Percentiles rank a stretch among this genome's conserved stretches.
phyloP scores from a whole-genome alignment of 2,888 invertebrate genomes.

The Phymatocera aterrima region DNA sequence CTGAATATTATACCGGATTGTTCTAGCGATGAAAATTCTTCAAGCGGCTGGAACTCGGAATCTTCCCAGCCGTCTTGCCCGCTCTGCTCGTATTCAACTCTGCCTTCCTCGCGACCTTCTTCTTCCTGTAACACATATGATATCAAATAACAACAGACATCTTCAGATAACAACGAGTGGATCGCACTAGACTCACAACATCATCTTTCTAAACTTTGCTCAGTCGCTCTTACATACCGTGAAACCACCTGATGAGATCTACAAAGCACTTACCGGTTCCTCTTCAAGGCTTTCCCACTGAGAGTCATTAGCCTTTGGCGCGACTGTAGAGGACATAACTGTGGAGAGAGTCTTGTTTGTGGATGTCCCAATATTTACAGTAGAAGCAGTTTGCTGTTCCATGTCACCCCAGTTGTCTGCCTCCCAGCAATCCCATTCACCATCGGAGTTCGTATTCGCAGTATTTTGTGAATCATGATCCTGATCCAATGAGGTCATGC shows the following conservation, averaged over 20 bases:
- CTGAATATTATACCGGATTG: constrained; percentile 75
- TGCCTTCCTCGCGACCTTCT: constrained; percentile 71
- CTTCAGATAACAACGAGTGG: no score
- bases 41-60: constrained; percentile 87
- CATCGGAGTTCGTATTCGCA: constrained; percentile 82
- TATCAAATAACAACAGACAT: background rate
- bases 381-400: constrained; percentile 79
- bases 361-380: constrained; percentile 70
- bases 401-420: constrained; percentile 94
- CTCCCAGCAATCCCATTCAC: constrained; percentile 92
- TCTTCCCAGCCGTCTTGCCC: constrained; percentile 84
- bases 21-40: constrained; percentile 88
- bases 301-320: constrained; percentile 83
- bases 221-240: background rate
- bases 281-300: constrained; percentile 92
- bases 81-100: constrained; percentile 77
- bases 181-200: background rate
- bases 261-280: constrained; percentile 79
- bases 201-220: background rate
- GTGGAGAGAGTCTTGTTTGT: constrained; percentile 65
- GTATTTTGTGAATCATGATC: constrained; percentile 86
- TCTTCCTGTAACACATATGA: constrained; percentile 63
- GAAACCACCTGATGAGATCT: background rate
- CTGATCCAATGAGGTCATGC: constrained; percentile 91
- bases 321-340: constrained; percentile 77